Conservation (phyloP, 2,888 invertebrate genomes). For the Aphidoletes aphidimyza region DNA sequence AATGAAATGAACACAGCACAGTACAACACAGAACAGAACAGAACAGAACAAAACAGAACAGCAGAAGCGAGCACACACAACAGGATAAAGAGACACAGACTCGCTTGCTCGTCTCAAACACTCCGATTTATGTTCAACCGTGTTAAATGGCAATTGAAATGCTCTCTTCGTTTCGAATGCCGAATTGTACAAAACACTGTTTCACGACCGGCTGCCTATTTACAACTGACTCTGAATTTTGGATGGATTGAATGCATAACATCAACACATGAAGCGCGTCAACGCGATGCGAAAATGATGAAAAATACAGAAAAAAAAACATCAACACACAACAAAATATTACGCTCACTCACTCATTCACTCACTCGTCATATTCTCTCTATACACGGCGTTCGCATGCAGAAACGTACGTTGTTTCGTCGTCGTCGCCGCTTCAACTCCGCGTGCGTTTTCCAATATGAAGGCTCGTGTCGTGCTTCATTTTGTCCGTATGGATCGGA, state of each 20-base stretch:
- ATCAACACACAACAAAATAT: slow-evolving; percentile 41
- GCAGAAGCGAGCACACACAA: neutral
- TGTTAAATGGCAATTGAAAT: slow-evolving; percentile 33
- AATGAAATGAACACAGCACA: slow-evolving; percentile 18
- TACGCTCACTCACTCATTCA: slow-evolving; percentile 49
- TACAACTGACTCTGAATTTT: slow-evolving; percentile 47
- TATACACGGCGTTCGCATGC: slow-evolving; percentile 8
- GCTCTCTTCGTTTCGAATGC: neutral
- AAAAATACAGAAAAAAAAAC: slow-evolving; percentile 36
- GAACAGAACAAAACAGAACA: neutral
- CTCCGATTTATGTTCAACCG: slow-evolving; percentile 42
- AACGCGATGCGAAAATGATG: slow-evolving; percentile 48
- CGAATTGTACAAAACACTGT: slow-evolving; percentile 27
- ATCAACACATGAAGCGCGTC: slow-evolving; percentile 53
- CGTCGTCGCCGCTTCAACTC: neutral
- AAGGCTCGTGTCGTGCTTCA: slow-evolving; percentile 37
- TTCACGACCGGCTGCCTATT: slow-evolving; percentile 39
- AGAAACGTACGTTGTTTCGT: neutral
- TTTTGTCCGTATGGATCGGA: slow-evolving; percentile 11
- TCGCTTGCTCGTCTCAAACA: slow-evolving; percentile 41
- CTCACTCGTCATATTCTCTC: slow-evolving; percentile 53
- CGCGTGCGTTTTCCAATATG: slow-evolving; percentile 36
- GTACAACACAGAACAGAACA: neutral
- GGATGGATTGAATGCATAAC: slow-evolving; percentile 53
- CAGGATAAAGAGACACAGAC: slow-evolving; percentile 32